Evolutionary conservation across 2,888 invertebrate genomes (phyloP), one percentile per base, ranked within the genome.

Genomic region (Liposcelis brunnea): DNA sequence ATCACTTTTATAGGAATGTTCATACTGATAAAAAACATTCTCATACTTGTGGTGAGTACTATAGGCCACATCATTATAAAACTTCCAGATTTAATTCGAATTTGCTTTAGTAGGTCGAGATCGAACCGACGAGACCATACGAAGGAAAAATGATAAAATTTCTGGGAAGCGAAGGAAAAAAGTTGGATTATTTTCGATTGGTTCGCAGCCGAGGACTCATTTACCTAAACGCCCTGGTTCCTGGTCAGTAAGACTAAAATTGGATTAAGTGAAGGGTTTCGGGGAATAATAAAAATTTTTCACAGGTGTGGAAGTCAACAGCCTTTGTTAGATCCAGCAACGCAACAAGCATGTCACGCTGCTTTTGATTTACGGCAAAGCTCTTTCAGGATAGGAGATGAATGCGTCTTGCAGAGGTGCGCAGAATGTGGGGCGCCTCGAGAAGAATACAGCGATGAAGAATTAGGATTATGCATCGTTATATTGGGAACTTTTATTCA

Each of bases 361-460:
- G 62, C 66, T 48, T 62, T 62, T 31, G 69, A 65, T 52, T 58
- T 72, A 45, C 72, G 72, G 55, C 73, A 69, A 58, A 79, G 78
- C 53, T 67, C 71, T 10, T 74, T 75, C 44, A 61, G 76, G 42
- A 72, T 77, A 21, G 80, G 80, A 0, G 79, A 81, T 46, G 80
- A 80, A 47, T 79, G 77, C 50, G 71, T 79, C 16, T 75, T 72
- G 53, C 75, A 79, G 47, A 68, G 78, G 62, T 93, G 91, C 59
- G 77, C 86, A 0, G 90, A 93, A 59, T 98, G 97, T 63, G 91
- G 93, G 12, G 78, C 80, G 1, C 71, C 80, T 2, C 75, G 79
- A 49, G 91, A 94, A 61, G 82, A 89, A 60, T 97, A 94, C 64
- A 91, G 89, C 51, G 97, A 98, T 60, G 97, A 98, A 60, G 95